These are phyloP conservation scores for Drosophila anomelani DNA, from an alignment of 2,888 invertebrate genomes.

Conservation along the genomic window DNA sequence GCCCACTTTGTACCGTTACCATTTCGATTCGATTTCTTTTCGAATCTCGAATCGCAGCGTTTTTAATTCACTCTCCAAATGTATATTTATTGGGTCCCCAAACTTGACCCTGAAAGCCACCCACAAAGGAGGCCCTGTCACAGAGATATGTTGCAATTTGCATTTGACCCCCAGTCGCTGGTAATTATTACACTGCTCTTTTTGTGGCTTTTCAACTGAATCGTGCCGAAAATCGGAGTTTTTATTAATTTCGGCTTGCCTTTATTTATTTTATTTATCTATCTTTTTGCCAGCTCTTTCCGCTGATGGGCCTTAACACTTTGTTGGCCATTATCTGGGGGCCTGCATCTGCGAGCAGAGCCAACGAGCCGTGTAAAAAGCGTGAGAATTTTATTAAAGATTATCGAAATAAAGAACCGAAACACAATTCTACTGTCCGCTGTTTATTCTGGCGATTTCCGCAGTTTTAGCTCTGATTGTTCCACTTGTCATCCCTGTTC, in stretches of 20 bases:
- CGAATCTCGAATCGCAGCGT: neutral
- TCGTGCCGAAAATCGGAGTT: slow-evolving; percentile 56
- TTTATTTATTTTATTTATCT: slow-evolving; percentile 45
- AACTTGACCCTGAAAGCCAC: slow-evolving; percentile 56
- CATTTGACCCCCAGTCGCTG: slow-evolving; percentile 70
- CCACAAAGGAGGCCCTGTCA: slow-evolving; percentile 40
- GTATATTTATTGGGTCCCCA: slow-evolving; percentile 27
- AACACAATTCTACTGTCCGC: slow-evolving; percentile 28
- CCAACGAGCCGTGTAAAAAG: slow-evolving; percentile 81
- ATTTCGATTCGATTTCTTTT: slow-evolving; percentile 21
- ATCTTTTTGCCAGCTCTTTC: slow-evolving; percentile 46
- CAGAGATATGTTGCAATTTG: slow-evolving; percentile 70
- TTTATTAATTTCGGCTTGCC: slow-evolving; percentile 35
- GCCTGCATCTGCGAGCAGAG: slow-evolving; percentile 61
- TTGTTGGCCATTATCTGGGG: slow-evolving; percentile 53
- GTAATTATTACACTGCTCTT: slow-evolving; percentile 54
- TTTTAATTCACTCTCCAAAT: slow-evolving; percentile 6
- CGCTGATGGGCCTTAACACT: slow-evolving; percentile 53
- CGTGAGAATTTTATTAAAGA: slow-evolving; percentile 80
- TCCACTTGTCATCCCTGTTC: slow-evolving; percentile 63
- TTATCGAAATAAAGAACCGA: slow-evolving; percentile 53
- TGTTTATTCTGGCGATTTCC: slow-evolving; percentile 74
- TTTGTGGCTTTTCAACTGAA: slow-evolving; percentile 9
- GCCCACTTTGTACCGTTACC: slow-evolving; percentile 52
- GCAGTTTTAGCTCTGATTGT: slow-evolving; percentile 71